Evolutionary conservation across 1,140 invertebrate genomes (phyloP).

Genomic region (Andrena cerasifolii): DNA sequence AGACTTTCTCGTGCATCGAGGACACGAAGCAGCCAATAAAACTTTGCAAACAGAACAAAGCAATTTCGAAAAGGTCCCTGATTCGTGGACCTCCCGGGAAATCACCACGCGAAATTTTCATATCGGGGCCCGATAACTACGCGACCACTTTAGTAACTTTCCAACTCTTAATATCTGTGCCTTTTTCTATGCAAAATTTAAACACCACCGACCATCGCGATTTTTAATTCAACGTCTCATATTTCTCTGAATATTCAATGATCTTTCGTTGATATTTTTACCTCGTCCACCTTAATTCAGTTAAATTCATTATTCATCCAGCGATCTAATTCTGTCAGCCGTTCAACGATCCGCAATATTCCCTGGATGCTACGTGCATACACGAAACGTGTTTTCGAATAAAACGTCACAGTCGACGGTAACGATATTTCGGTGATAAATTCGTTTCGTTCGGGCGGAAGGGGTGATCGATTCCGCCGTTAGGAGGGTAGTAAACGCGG

Average conservation of each 20-base stretch:
- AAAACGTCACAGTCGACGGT: background rate
- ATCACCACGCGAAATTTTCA: background rate
- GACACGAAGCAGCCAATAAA: background rate
- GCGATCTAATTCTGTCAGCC: background rate
- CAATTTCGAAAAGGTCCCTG: background rate
- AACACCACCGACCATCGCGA: background rate
- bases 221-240: background rate
- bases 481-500: background rate
- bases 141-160: too few species aligned
- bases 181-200: background rate
- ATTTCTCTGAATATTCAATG: background rate
- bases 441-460: background rate
- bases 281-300: background rate
- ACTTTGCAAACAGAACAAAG: background rate
- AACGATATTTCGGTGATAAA: background rate
- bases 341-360: background rate
- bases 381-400: background rate
- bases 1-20: background rate
- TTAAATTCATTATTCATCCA: background rate
- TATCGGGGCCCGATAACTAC: background rate
- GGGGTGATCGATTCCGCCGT: background rate
- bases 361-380: background rate
- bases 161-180: too few species aligned
- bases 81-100: background rate
- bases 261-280: background rate